Evolutionary conservation across 2,113 vertebrate genomes (phyloP).

Genomic region (Istiophorus platypterus): DNA sequence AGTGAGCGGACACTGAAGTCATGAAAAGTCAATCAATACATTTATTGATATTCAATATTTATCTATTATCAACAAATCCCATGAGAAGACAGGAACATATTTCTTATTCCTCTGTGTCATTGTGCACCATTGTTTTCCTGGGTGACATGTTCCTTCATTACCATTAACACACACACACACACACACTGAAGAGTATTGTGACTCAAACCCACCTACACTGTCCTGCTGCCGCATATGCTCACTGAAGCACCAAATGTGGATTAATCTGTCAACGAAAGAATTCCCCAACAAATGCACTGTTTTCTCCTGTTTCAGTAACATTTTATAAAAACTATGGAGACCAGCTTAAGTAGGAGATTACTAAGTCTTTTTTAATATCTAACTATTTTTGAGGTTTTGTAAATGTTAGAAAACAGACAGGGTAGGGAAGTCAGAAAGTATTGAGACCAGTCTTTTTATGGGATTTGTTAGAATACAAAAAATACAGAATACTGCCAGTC

Average conservation of each 20-base stretch:
- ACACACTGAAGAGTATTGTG: not conserved
- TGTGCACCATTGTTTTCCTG: too few species aligned
- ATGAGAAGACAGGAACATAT: not conserved
- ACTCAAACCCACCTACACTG: not conserved
- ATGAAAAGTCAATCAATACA: not conserved
- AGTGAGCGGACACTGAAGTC: not conserved
- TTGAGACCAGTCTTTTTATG: too few species aligned
- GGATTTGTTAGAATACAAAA: too few species aligned
- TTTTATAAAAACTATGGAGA: not conserved
- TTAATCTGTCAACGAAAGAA: too few species aligned
- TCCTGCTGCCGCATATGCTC: not conserved
- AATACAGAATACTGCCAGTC: too few species aligned
- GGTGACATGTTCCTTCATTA: too few species aligned
- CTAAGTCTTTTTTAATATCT: too few species aligned
- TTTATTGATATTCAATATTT: not conserved
- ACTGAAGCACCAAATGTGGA: not conserved
- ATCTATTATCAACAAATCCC: not conserved
- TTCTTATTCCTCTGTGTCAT: too few species aligned
- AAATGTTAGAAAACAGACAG: too few species aligned
- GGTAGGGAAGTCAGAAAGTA: too few species aligned
- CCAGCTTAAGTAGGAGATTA: too few species aligned
- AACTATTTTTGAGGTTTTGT: too few species aligned
- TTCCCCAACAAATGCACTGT: not conserved
- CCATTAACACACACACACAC: not conserved
- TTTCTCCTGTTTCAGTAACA: not conserved